Base-by-base conservation (phyloP, 2,113 vertebrate genomes). In the Xyliphius kryptos region DNA sequence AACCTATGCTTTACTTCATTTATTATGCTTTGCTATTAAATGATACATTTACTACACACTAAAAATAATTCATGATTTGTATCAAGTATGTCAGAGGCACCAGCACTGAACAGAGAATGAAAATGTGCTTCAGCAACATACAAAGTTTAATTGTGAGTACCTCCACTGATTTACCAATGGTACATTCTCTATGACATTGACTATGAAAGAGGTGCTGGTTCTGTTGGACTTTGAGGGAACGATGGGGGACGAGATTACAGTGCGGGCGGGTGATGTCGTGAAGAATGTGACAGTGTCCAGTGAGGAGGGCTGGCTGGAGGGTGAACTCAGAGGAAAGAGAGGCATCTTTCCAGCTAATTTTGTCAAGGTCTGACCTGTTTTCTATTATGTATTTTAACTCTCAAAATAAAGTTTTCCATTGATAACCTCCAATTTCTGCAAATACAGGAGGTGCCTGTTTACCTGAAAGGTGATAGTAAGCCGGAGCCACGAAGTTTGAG, bases 131-230 rank as follows among this genome's bases (percentile, higher is more conserved):
- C n/a, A n/a, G n/a, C n/a, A n/a, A n/a, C n/a, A n/a, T n/a, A n/a
- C n/a, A n/a, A n/a, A n/a, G n/a, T n/a, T n/a, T n/a, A n/a, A n/a
- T n/a, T n/a, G n/a, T n/a, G n/a, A n/a, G n/a, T n/a, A n/a, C n/a
- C n/a, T n/a, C n/a, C n/a, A n/a, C n/a, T n/a, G n/a, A n/a, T n/a
- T n/a, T n/a, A n/a, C n/a, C n/a, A 9, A 46, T 32, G 9, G 9
- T 44, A 3, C 11, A 26, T 9, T 36, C 20, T 59, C 20, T 32
- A 47, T 59, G n/a, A 10, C 3, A 9, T 5, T 60, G 32, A 55
- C 19, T 15, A n/a, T n/a, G n/a, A n/a, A n/a, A 87, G 91, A 92
- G 83, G 86, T 89, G 67, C 80, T 93, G 69, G 89, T 87, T 57
- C 82, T 92, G 65, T 54, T 85, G 1, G 82, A 85, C 79, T 93